Conservation (phyloP, 2,888 invertebrate genomes). For the Ypsolopha scabrella region DNA sequence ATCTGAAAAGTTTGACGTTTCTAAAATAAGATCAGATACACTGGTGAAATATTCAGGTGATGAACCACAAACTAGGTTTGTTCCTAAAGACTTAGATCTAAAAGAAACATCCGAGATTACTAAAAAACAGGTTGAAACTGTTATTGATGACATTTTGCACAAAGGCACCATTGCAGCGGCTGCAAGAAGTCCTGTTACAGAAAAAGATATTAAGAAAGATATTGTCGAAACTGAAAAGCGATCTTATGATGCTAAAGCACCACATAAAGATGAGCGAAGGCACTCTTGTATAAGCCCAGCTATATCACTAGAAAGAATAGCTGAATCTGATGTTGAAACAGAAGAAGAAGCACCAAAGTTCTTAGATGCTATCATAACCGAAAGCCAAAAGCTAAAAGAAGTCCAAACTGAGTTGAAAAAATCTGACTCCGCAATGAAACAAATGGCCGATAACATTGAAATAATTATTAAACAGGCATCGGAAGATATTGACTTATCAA, state of each 20-base stretch:
- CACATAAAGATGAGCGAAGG: conserved; percentile 54
- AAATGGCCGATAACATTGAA: conserved; percentile 66
- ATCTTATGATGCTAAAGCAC: conserved; percentile 59
- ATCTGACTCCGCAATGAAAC: conserved; percentile 62
- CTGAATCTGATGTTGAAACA: conserved; percentile 57
- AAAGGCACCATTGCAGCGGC: conserved; percentile 50
- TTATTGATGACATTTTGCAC: conserved; percentile 56
- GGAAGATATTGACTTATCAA: conserved; percentile 54
- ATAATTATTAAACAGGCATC: conserved; percentile 64
- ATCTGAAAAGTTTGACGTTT: conserved; percentile 46
- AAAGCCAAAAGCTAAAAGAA: conserved; percentile 20
- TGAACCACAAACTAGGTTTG: conserved; percentile 20
- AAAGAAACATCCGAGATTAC: conserved; percentile 41
- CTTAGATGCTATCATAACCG: conserved; percentile 13
- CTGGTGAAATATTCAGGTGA: conserved; percentile 43
- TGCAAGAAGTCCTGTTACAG: conserved; percentile 42
- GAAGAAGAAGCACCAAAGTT: conserved; percentile 38
- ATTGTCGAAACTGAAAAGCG: conserved; percentile 50
- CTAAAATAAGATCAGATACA: conserved; percentile 54
- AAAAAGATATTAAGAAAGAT: conserved; percentile 57
- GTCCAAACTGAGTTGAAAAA: conserved; percentile 40
- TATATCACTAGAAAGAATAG: conserved; percentile 56
- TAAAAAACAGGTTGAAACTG: conserved; percentile 53
- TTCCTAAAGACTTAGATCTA: conserved; percentile 33
- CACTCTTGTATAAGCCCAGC: conserved; percentile 63